Base-by-base conservation (phyloP, 2,888 invertebrate species). In the Chaitophorus viminalis region DNA sequence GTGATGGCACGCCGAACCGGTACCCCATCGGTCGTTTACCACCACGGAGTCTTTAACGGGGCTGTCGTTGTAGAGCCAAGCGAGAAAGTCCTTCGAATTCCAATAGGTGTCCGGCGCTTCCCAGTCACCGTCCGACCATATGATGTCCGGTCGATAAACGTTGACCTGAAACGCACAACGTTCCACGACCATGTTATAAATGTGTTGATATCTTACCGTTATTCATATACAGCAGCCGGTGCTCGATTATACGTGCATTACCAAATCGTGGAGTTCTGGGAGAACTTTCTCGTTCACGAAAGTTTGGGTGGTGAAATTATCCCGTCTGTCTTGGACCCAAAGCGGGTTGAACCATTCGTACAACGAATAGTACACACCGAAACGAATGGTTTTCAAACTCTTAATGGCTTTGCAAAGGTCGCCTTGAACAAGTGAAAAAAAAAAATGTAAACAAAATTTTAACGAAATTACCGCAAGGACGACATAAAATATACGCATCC, bases 61-160 rank as follows among this genome's bases (percentile, higher is more conserved):
- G 91, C 97, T 98, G 0, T 96, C 95, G 90, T 97, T 98, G 91
- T 97, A 98, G n/a, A 98, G 92, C 98, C 98, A 98, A 0, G 97
- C 95, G 1, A 98, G 92, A 90, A 98, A 96, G 88, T 96, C 95
- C 75, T 94, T 95, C 0, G 97, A 94, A 89, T 94, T 94, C 97
- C 97, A 98, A 90, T 98, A 98, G 0, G 93, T 92, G 89, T 95
- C 95, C 0, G 93, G 92, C 0, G 96, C 95, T 91, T 97, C 98
- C 97, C 98, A 98, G 90, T 98, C 98, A 0, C 98, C 98, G 91
- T 98, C 98, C 0, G 97, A 95, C 98, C 98, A 98, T 29, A 98
- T 91, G 0, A 98, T 93, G 54, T 97, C 96, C 0, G 93, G 93
- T 77, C 92, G 89, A 90, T 93, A 93, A 21, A 89, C 90, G 21